These are phyloP conservation scores for Thecocarcelia acutangulata DNA, from an alignment of 2,888 invertebrate species.

Conservation along the genomic window DNA sequence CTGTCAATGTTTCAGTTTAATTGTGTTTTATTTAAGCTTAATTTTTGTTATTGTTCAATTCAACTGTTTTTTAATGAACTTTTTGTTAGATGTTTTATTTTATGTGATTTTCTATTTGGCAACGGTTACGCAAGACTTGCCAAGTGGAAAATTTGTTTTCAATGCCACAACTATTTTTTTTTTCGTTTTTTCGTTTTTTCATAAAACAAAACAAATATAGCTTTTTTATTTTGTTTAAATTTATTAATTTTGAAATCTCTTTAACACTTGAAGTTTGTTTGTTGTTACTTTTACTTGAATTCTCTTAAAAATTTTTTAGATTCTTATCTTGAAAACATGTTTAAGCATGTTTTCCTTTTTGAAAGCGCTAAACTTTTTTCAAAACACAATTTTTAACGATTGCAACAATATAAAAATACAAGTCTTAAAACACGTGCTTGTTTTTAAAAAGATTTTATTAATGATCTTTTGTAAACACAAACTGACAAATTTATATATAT, in stretches of 20 bases:
- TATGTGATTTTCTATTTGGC: slow-evolving; percentile 55
- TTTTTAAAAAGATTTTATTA: slow-evolving; percentile 42
- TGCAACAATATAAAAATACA: slow-evolving; percentile 29
- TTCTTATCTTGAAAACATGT: slow-evolving; percentile 21
- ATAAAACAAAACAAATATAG: slow-evolving; percentile 11
- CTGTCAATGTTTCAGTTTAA: slow-evolving; percentile 67
- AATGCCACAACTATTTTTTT: slow-evolving; percentile 52
- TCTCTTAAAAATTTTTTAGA: not conserved
- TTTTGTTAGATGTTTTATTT: slow-evolving; percentile 40
- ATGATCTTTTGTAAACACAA: slow-evolving; percentile 13
- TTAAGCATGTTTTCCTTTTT: slow-evolving; percentile 47
- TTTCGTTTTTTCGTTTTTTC: not conserved
- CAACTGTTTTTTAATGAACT: slow-evolving; percentile 3
- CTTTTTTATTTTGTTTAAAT: slow-evolving; percentile 24
- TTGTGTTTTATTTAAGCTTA: slow-evolving; percentile 56
- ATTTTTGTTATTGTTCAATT: slow-evolving; percentile 37
- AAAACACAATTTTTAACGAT: slow-evolving; percentile 15
- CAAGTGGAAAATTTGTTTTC: slow-evolving; percentile 69
- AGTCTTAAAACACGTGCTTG: slow-evolving; percentile 56
- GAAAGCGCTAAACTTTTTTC: not conserved
- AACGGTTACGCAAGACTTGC: slow-evolving; percentile 68
- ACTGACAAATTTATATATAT: too few relatives aligned
- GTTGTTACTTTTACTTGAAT: too few relatives aligned
- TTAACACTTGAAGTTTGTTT: not conserved
- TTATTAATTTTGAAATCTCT: slow-evolving; percentile 11